These are phyloP conservation scores for Perodicticus potto DNA, from an alignment of 2,797 vertebrate genomes.

Conservation along the genomic window DNA sequence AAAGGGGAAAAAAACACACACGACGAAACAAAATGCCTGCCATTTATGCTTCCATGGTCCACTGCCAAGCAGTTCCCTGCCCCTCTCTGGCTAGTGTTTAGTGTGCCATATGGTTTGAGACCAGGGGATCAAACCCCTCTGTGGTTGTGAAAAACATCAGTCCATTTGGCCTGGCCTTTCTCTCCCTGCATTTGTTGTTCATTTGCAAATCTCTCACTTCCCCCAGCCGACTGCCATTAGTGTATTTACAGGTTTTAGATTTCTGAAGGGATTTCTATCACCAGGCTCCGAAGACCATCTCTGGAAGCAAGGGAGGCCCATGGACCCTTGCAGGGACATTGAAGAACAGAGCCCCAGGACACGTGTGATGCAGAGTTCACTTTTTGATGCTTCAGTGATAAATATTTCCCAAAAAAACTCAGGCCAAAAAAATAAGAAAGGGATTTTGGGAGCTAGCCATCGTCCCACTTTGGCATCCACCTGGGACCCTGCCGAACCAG, in stretches of 20 bases:
- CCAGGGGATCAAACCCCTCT: constrained; percentile 76
- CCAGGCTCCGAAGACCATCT: constrained; percentile 41
- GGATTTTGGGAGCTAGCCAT: neutral
- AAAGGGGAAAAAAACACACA: constrained; percentile 82
- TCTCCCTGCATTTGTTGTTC: constrained; percentile 85
- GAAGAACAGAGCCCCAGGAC: constrained; percentile 14
- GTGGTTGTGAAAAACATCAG: constrained; percentile 78
- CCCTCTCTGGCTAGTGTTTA: constrained; percentile 74
- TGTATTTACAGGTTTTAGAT: constrained; percentile 86
- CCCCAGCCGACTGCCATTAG: constrained; percentile 77
- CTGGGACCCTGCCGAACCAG: neutral
- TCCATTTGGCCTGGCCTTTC: constrained; percentile 84
- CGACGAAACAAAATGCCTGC: constrained; percentile 82
- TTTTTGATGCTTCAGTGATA: neutral
- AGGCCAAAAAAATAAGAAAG: neutral
- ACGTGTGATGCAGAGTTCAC: neutral
- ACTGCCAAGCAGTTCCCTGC: constrained; percentile 81
- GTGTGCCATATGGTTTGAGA: constrained; percentile 83
- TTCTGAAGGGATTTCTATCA: constrained; percentile 80
- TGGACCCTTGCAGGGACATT: neutral
- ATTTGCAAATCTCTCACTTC: constrained; percentile 86
- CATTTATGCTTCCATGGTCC: constrained; percentile 84
- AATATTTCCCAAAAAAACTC: neutral
- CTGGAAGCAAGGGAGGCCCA: neutral
- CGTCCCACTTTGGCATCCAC: neutral